Evolutionary conservation across 1,140 invertebrate species (phyloP).

Genomic region (Drosophila obscura): DNA sequence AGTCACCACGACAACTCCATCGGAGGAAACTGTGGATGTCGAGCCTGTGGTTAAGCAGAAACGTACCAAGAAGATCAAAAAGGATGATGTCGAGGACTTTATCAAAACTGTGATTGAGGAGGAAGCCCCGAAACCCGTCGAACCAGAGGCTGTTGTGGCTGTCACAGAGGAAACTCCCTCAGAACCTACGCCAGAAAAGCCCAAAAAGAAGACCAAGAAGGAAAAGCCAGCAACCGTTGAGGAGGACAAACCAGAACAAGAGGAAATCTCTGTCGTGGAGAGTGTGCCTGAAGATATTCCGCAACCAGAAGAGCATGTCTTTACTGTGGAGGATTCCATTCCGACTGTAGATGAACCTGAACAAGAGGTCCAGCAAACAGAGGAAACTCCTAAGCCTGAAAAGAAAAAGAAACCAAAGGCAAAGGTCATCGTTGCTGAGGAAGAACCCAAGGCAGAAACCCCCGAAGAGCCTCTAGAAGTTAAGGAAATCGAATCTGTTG

Average conservation of each 20-base stretch:
- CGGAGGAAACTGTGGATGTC: constrained; percentile 46
- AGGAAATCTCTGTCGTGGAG: constrained; percentile 38
- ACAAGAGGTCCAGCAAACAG: background rate
- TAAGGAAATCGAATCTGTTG: constrained; percentile 42
- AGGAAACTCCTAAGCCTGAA: constrained; percentile 8
- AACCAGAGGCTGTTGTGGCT: constrained; percentile 19
- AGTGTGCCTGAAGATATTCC: constrained; percentile 10
- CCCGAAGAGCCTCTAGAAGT: constrained; percentile 29
- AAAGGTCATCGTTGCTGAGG: constrained; percentile 41
- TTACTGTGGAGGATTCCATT: constrained; percentile 26
- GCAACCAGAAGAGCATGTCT: background rate
- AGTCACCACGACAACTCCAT: constrained; percentile 62
- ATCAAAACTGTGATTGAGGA: constrained; percentile 65
- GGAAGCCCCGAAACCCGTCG: constrained; percentile 53
- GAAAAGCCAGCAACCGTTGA: constrained; percentile 24
- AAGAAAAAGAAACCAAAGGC: constrained; percentile 75
- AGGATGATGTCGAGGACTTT: constrained; percentile 68
- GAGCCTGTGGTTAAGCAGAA: constrained; percentile 58
- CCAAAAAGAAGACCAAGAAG: constrained; percentile 41
- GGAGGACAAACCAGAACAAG: constrained; percentile 5
- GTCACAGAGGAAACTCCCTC: constrained; percentile 22
- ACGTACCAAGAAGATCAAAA: constrained; percentile 68
- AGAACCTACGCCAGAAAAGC: constrained; percentile 28
- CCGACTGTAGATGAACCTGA: constrained; percentile 30
- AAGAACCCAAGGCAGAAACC: constrained; percentile 32